Percentiles rank a stretch among this genome's conserved stretches.
Evolutionary conservation across 2,888 invertebrate genomes (phyloP).

Genomic region (Cataglyphis altisquamis): DNA sequence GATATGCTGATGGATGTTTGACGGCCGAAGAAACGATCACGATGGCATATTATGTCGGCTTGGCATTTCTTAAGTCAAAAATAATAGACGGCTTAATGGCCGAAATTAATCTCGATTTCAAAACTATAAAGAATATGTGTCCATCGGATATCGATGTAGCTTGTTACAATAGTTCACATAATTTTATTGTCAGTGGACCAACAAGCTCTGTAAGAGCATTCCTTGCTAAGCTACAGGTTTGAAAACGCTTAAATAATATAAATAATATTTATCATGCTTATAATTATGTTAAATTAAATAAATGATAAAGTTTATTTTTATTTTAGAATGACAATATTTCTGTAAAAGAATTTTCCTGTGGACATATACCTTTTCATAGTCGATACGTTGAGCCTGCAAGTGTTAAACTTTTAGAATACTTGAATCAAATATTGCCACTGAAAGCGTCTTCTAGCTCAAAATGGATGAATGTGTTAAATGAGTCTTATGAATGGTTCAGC

Average conservation of each 20-base stretch:
- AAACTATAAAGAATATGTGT: slow-evolving; percentile 88
- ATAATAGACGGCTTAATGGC: slow-evolving; percentile 93
- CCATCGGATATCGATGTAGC: slow-evolving; percentile 93
- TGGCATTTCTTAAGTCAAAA: slow-evolving; percentile 76
- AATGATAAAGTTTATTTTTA: neutral
- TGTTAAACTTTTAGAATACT: slow-evolving; percentile 89
- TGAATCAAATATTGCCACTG: slow-evolving; percentile 89
- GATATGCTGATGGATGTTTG: slow-evolving; percentile 97
- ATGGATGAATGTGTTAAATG: slow-evolving; percentile 91
- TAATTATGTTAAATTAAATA: neutral
- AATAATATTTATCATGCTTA: neutral
- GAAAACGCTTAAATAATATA: neutral
- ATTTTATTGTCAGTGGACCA: slow-evolving; percentile 95
- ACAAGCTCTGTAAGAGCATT: slow-evolving; percentile 89
- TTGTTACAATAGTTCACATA: slow-evolving; percentile 94
- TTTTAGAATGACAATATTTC: slow-evolving; percentile 90
- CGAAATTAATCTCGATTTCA: slow-evolving; percentile 91
- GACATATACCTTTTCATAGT: slow-evolving; percentile 96
- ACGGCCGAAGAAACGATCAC: slow-evolving; percentile 86
- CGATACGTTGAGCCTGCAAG: slow-evolving; percentile 92
- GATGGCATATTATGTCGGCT: slow-evolving; percentile 77
- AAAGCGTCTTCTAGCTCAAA: slow-evolving; percentile 90
- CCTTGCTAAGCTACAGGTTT: slow-evolving; percentile 88
- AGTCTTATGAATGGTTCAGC: slow-evolving; percentile 85
- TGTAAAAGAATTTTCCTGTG: slow-evolving; percentile 93